phyloP scores from a whole-genome alignment of 2,797 vertebrate genomes.

The Dermochelys coriacea region DNA sequence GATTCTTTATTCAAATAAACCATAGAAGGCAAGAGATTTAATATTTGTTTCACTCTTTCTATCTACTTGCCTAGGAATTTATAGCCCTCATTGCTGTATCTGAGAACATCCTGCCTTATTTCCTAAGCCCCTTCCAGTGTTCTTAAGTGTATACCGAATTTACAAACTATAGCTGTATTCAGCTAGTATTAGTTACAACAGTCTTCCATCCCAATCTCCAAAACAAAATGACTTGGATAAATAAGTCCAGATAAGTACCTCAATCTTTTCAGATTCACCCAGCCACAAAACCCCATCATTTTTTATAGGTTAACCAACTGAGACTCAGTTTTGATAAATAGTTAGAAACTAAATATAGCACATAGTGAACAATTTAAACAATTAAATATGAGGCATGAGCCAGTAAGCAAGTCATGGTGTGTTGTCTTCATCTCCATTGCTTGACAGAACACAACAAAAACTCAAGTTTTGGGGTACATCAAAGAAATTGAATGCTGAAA shows the following conservation, averaged over 20 bases:
- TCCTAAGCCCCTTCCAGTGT: not conserved
- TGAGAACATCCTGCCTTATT: not conserved
- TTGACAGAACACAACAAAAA: not conserved
- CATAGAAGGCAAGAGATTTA: not conserved
- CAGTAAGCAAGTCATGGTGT: not conserved
- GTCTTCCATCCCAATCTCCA: fast-evolving
- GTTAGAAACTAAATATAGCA: not conserved
- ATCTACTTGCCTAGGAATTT: not conserved
- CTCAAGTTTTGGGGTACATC: not conserved
- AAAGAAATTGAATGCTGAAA: not conserved
- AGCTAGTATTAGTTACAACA: not conserved
- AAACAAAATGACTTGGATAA: not conserved
- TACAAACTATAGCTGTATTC: not conserved
- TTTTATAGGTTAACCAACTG: not conserved
- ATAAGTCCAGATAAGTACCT: not conserved
- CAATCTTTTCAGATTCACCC: not conserved
- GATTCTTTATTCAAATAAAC: not conserved
- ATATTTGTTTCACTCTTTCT: not conserved
- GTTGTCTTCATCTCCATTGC: not conserved
- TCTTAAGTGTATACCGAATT: not conserved
- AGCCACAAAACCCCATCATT: not conserved
- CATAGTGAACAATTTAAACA: not conserved
- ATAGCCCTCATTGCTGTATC: not conserved
- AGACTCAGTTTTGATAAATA: not conserved
- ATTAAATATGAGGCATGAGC: not conserved